Percentiles rank a stretch among this genome's conserved stretches.
These are phyloP conservation scores for Cryptoleucopteryx plumbea DNA, from an alignment of 2,113 vertebrate genomes.

Conservation along the genomic window DNA sequence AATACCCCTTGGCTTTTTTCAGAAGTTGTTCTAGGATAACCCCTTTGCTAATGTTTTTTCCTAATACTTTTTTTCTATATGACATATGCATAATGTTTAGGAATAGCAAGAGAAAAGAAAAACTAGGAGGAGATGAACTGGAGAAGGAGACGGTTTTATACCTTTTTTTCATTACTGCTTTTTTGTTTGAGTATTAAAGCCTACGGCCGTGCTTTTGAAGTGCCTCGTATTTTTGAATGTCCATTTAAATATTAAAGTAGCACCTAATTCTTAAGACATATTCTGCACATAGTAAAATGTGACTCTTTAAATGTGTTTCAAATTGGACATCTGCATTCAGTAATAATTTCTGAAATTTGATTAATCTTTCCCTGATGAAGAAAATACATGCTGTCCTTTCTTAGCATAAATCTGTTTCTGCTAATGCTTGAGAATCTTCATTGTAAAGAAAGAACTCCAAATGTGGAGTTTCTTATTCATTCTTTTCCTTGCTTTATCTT, in stretches of 20 bases:
- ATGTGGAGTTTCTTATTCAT: not conserved
- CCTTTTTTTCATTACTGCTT: not conserved
- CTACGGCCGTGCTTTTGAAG: not conserved
- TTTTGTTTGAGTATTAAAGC: not conserved
- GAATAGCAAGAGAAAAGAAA: not conserved
- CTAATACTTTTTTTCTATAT: not conserved
- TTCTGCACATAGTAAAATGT: not conserved
- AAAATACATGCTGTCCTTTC: not conserved
- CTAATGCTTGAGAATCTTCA: rapidly evolving
- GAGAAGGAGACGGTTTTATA: not conserved
- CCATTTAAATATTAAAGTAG: not conserved
- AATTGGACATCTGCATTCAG: not conserved
- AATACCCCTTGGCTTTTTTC: not conserved
- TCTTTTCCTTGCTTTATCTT: not conserved
- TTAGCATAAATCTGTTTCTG: not conserved
- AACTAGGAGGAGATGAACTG: not conserved
- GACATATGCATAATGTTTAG: not conserved
- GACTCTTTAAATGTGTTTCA: not conserved
- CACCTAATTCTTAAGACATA: not conserved
- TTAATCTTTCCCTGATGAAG: not conserved
- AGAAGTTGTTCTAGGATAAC: not conserved
- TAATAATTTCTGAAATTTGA: not conserved
- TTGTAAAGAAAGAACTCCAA: not conserved
- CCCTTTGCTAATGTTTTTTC: not conserved
- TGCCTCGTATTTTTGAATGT: not conserved